Base-by-base conservation (phyloP, 2,113 vertebrate genomes). In the Erpornis zantholeuca region DNA sequence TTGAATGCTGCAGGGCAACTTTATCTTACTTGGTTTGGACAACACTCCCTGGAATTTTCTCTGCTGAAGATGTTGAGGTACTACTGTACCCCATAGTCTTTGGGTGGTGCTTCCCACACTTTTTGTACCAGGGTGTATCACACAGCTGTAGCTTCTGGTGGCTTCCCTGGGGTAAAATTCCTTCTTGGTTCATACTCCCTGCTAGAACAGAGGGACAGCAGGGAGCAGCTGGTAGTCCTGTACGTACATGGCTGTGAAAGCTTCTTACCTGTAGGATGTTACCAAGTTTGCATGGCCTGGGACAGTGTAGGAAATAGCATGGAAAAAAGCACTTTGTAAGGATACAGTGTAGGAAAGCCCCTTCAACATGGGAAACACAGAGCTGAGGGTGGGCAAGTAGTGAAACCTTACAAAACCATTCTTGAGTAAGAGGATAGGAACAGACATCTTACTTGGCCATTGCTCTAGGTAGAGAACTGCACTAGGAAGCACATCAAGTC, bases 401-500 rank as follows among this genome's bases (percentile, higher is more conserved):
- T 29, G 24, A 40, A 52, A 24, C 31, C 3, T 54, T 4, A 3
- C 3, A 27, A n/a, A 16, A 78, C 8, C 6, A 3, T 27, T 49
- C 0, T 36, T 38, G 1, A 33, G 12, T 28, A 11, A 29, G 17
- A 33, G 9, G 15, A 6, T 16, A 16, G 52, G 44, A 63, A 1
- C 5, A 25, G 16, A 21, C 12, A 6, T 14, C 24, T 71, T 33
- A 7, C 4, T 54, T 66, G 45, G 29, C 25, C 0, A 1, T 14
- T 31, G 57, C 20, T 76, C 13, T 13, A 23, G 27, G n/a, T 2
- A 25, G 31, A 23, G 63, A 13, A 2, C 15, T 71, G 44, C 27
- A 4, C 8, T 29, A n/a, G 36, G 7, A 19, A 23, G 38, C 5
- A 2, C 6, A 4, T 2, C 0, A 4, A 36, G 53, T 9, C 5